Evolutionary conservation across 2,113 vertebrate genomes (phyloP).

Genomic region (Acanthochromis polyacanthus): DNA sequence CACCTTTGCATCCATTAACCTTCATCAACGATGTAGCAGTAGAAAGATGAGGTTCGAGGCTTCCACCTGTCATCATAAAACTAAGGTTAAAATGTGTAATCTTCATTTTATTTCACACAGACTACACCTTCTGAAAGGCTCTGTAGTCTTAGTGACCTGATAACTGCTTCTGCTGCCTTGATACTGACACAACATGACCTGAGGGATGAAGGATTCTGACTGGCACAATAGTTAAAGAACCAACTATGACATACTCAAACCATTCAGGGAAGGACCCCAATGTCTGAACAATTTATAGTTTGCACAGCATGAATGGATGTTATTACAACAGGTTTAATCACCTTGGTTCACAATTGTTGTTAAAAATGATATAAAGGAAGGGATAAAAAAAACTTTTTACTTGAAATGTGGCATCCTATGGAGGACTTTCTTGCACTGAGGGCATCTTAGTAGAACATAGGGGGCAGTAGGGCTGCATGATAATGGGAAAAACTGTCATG

Average conservation of each 20-base stretch:
- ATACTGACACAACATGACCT: conserved; percentile 32
- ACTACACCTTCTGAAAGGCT: conserved; percentile 35
- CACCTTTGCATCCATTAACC: conserved; percentile 63
- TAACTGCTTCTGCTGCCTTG: conserved; percentile 15
- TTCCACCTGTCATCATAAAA: conserved; percentile 56
- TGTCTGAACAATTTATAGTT: neutral
- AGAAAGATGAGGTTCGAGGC: conserved; percentile 39
- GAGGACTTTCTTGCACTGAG: neutral
- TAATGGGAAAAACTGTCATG: too few relatives aligned
- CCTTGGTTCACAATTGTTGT: neutral
- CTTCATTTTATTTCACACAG: conserved; percentile 54
- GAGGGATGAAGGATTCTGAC: conserved; percentile 1
- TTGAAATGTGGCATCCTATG: neutral
- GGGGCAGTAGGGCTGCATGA: neutral
- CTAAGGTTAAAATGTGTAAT: conserved; percentile 62
- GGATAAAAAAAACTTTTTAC: neutral
- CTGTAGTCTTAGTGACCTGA: conserved; percentile 12
- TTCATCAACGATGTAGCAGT: conserved; percentile 47
- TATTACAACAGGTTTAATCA: neutral
- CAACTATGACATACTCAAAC: neutral
- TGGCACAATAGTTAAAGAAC: conserved; percentile 3
- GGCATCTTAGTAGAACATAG: neutral
- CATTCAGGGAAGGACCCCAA: neutral
- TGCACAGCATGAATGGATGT: neutral
- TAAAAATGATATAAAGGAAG: neutral